phyloP scores from a whole-genome alignment of 92 coral and sea anemone species.

The Siderastrea siderea region DNA sequence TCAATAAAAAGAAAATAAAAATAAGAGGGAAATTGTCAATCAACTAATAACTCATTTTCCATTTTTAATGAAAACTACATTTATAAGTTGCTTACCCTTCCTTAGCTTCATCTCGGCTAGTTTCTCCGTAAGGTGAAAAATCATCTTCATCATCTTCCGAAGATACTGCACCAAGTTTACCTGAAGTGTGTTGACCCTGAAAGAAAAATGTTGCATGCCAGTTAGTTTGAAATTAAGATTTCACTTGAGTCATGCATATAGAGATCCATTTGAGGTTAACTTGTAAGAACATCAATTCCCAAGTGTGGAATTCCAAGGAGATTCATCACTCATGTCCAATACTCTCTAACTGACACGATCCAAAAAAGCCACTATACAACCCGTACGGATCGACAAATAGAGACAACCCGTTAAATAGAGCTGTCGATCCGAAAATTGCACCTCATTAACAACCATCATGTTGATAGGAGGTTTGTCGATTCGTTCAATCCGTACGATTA shows the following conservation, averaged over 20 bases:
- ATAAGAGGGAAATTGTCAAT: background rate
- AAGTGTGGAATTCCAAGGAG: too few species aligned
- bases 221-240: background rate
- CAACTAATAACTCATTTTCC: background rate
- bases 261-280: background rate
- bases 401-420: too few species aligned
- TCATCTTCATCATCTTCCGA: constrained; percentile 98
- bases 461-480: too few species aligned
- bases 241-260: background rate
- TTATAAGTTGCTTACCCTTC: constrained; percentile 71
- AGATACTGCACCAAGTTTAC: constrained; percentile 92
- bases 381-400: too few species aligned
- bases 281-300: too few species aligned
- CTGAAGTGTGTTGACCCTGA: constrained; percentile 81
- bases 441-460: too few species aligned
- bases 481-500: too few species aligned
- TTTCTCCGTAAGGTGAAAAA: constrained; percentile 98
- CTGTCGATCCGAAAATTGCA: too few species aligned
- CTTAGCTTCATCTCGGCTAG: constrained; percentile 97
- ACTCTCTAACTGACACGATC: too few species aligned
- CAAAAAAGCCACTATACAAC: too few species aligned
- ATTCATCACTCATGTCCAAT: too few species aligned
- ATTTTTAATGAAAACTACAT: background rate
- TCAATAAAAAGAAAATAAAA: background rate
- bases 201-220: too few species aligned